phyloP scores from a whole-genome alignment of 2,797 vertebrate species.

The Pteronotus mesoamericanus region DNA sequence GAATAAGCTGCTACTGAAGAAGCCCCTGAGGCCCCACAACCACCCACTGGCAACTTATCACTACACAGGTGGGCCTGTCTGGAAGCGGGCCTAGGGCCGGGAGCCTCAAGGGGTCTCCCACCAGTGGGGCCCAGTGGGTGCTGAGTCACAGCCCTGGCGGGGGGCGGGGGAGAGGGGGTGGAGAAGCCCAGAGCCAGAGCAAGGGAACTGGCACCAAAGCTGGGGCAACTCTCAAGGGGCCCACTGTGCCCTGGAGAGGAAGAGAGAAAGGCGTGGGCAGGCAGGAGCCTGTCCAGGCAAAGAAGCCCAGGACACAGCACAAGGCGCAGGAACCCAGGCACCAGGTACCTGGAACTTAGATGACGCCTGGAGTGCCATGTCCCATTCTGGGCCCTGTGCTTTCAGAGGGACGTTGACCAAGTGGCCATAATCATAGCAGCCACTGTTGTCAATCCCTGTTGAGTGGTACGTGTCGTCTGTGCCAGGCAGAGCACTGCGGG shows the following conservation, averaged over 20 bases:
- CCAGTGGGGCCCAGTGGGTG: background rate
- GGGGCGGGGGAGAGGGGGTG: fast-evolving
- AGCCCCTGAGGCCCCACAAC: conserved; percentile 83
- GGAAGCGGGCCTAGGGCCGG: background rate
- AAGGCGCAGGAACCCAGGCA: background rate
- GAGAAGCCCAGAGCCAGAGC: background rate
- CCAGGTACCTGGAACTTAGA: background rate
- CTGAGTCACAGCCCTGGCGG: background rate
- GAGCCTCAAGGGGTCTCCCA: background rate
- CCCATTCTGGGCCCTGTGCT: background rate
- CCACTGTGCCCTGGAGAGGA: background rate
- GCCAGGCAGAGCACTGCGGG: background rate
- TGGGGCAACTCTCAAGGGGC: background rate
- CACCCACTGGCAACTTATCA: conserved; percentile 92
- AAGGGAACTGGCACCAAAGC: background rate
- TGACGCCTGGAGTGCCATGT: background rate
- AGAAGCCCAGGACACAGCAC: background rate
- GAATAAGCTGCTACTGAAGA: conserved; percentile 90
- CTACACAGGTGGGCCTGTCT: conserved; percentile 90
- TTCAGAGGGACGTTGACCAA: background rate
- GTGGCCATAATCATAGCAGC: background rate
- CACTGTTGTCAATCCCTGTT: fast-evolving
- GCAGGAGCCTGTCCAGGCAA: background rate
- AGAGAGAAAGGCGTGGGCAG: background rate
- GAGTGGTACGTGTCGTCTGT: background rate